Evolutionary conservation across 2,797 vertebrate genomes (phyloP).

Genomic region (Mergus octosetaceus): DNA sequence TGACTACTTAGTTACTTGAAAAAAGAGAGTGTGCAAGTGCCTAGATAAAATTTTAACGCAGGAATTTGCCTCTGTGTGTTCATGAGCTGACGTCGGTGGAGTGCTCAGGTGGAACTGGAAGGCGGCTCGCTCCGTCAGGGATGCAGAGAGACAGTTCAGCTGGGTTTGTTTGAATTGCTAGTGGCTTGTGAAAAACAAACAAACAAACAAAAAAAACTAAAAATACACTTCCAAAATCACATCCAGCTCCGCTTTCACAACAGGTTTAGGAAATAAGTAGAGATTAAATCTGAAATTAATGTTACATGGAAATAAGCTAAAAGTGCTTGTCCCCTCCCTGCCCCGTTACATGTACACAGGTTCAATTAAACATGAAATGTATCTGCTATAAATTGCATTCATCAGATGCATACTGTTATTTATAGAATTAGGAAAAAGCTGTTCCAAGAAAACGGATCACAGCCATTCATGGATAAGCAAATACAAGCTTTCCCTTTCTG

Average conservation of each 20-base stretch:
- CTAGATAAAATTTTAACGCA: not conserved
- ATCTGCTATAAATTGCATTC: not conserved
- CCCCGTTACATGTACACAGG: not conserved
- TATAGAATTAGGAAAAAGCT: not conserved
- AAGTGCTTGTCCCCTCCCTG: not conserved
- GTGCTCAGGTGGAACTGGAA: not conserved
- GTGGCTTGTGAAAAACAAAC: not conserved
- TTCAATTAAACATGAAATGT: not conserved
- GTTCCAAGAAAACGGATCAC: not conserved
- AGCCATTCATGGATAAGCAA: not conserved
- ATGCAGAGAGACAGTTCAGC: not conserved
- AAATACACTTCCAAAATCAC: not conserved
- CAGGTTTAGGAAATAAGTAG: not conserved
- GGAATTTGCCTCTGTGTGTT: not conserved
- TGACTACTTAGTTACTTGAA: not conserved
- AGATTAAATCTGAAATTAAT: not conserved
- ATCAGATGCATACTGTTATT: not conserved
- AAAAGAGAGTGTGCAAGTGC: not conserved
- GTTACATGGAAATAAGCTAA: not conserved
- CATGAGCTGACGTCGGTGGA: accelerated
- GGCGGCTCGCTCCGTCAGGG: not conserved
- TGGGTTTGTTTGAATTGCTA: not conserved
- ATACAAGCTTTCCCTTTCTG: not conserved
- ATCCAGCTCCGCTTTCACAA: not conserved
- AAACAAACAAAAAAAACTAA: not conserved